These are phyloP conservation scores for Himalopsyche tibetana DNA, from an alignment of 2,888 invertebrate genomes.

Conservation along the genomic window DNA sequence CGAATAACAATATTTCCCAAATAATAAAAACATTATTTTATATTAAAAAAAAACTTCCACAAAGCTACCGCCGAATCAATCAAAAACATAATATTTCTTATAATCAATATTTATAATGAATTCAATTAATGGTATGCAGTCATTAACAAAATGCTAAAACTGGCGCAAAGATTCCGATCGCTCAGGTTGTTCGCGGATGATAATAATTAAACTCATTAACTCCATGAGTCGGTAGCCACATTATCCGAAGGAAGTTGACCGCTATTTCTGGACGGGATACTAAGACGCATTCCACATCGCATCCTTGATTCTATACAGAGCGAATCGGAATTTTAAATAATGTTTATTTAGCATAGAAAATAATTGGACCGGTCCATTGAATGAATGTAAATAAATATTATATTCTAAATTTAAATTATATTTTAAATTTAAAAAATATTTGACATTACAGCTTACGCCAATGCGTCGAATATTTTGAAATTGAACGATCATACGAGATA, in stretches of 20 bases:
- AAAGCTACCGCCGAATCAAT: too few relatives aligned
- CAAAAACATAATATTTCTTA: too few relatives aligned
- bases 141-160: neutral
- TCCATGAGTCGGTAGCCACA: conserved; percentile 6
- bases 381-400: neutral
- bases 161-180: neutral
- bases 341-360: conserved; percentile 26
- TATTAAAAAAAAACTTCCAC: too few relatives aligned
- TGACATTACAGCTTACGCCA: too few relatives aligned
- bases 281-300: conserved; percentile 20
- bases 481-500: too few relatives aligned
- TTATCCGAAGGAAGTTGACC: conserved; percentile 49
- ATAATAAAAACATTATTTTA: too few relatives aligned
- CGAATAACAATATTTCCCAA: too few relatives aligned
- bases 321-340: conserved; percentile 1
- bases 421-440: neutral
- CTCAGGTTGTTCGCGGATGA: neutral
- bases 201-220: conserved; percentile 1
- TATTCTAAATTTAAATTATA: too few relatives aligned
- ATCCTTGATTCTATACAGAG: conserved; percentile 20
- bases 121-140: too few relatives aligned
- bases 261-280: conserved; percentile 45
- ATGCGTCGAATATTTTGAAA: too few relatives aligned
- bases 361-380: conserved; percentile 13
- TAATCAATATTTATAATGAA: too few relatives aligned